Percentiles rank a stretch among this genome's conserved stretches.
Conservation (phyloP, 2,113 vertebrate species). For the Cervus canadensis region DNA sequence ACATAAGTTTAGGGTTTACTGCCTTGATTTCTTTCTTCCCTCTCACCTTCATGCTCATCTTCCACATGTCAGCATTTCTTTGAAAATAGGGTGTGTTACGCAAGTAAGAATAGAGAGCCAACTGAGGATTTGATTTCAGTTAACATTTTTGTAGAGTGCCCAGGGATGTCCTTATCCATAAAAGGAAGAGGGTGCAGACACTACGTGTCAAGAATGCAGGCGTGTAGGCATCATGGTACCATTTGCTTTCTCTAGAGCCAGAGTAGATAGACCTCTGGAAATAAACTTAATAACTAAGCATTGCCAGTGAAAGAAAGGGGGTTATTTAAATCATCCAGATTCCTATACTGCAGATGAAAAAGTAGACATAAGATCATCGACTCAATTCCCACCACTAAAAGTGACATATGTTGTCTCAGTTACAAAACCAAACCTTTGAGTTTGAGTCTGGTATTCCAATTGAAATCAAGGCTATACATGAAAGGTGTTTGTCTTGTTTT, state of each 20-base stretch:
- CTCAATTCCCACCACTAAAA: neutral
- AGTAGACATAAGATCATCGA: neutral
- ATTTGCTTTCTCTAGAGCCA: neutral
- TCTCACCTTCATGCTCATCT: constrained; percentile 72
- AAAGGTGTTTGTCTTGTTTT: neutral
- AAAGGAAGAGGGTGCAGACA: neutral
- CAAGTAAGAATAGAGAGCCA: constrained; percentile 8
- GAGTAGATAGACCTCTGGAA: neutral
- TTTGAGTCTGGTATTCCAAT: neutral
- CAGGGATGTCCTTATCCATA: neutral
- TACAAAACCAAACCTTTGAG: neutral
- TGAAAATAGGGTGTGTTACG: constrained; percentile 26
- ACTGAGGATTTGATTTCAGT: constrained; percentile 13
- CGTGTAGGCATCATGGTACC: fast-evolving
- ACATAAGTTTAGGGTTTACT: constrained; percentile 47
- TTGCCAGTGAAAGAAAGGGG: neutral
- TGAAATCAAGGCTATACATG: neutral
- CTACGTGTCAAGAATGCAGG: neutral
- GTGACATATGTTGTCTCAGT: neutral
- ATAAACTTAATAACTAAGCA: neutral
- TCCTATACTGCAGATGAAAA: neutral
- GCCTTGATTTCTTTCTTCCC: constrained; percentile 44
- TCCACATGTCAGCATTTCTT: constrained; percentile 65
- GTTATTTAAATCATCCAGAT: neutral
- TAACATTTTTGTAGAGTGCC: constrained; percentile 3